phyloP scores from a whole-genome alignment of 2,113 vertebrate genomes.

The Ammodramus savannarum region DNA sequence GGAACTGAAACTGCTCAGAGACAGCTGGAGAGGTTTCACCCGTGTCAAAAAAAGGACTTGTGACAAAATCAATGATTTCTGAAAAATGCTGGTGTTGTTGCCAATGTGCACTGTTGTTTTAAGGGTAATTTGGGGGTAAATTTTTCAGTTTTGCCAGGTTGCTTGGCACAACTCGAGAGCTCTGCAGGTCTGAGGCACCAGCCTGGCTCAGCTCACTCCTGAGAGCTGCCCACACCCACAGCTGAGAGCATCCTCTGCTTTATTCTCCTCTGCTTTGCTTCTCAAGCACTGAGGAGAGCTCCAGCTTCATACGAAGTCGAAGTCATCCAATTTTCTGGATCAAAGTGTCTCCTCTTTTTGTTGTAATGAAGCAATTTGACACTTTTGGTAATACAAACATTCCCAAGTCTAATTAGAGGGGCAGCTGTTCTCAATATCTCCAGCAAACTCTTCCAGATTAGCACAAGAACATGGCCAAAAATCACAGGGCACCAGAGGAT shows the following conservation, averaged over 20 bases:
- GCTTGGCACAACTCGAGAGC: background rate
- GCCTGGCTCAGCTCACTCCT: background rate
- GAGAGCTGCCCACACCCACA: background rate
- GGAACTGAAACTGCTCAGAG: background rate
- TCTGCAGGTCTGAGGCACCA: background rate
- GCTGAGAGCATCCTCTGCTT: background rate
- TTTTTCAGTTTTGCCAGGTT: background rate
- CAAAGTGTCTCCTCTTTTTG: background rate
- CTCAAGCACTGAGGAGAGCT: background rate
- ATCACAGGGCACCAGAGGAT: background rate
- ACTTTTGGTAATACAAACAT: background rate
- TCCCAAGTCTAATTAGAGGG: background rate
- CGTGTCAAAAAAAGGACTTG: background rate
- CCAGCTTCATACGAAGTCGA: background rate
- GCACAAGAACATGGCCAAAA: background rate
- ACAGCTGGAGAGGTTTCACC: background rate
- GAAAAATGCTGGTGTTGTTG: background rate
- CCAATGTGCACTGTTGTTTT: background rate
- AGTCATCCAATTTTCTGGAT: background rate
- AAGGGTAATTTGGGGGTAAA: background rate
- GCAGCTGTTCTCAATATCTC: constrained; percentile 30
- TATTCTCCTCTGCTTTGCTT: background rate
- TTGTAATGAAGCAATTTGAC: constrained; percentile 26
- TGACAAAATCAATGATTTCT: background rate
- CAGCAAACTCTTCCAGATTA: constrained; percentile 28